Evolutionary conservation across 2,797 vertebrate genomes (phyloP).

Genomic region (Pipistrellus pipistrellus): DNA sequence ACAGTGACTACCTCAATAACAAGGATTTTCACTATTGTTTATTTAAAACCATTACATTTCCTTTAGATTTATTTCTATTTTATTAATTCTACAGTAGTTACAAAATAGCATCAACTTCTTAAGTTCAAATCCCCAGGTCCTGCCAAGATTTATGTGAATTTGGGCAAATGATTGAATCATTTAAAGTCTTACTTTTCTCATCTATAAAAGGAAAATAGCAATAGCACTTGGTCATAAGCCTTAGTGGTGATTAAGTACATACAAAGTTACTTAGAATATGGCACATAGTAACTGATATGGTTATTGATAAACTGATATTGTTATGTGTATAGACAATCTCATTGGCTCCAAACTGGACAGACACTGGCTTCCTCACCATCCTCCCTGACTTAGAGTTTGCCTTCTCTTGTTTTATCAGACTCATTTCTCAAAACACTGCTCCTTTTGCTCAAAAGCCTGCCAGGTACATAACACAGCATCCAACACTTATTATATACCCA

Average conservation of each 20-base stretch:
- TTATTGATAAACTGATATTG: background rate
- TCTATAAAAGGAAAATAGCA: background rate
- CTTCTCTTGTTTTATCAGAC: background rate
- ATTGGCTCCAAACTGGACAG: background rate
- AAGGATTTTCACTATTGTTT: background rate
- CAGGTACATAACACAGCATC: background rate
- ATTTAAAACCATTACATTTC: slow-evolving; percentile 16
- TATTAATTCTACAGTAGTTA: background rate
- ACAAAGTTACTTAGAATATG: background rate
- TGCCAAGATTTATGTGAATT: background rate
- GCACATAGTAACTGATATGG: background rate
- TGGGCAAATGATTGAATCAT: background rate
- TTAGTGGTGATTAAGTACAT: background rate
- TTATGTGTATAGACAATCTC: background rate
- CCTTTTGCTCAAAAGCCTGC: background rate
- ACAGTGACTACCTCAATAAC: background rate
- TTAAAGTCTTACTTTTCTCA: background rate
- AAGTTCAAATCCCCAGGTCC: background rate
- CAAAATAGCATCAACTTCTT: background rate
- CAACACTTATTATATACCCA: background rate
- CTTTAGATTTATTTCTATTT: background rate
- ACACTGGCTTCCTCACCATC: background rate
- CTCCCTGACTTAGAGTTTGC: background rate
- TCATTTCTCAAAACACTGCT: slow-evolving; percentile 15
- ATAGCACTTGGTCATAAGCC: background rate